phyloP scores from a whole-genome alignment of 1,140 invertebrate species.

The Mesaphorura yosii region DNA sequence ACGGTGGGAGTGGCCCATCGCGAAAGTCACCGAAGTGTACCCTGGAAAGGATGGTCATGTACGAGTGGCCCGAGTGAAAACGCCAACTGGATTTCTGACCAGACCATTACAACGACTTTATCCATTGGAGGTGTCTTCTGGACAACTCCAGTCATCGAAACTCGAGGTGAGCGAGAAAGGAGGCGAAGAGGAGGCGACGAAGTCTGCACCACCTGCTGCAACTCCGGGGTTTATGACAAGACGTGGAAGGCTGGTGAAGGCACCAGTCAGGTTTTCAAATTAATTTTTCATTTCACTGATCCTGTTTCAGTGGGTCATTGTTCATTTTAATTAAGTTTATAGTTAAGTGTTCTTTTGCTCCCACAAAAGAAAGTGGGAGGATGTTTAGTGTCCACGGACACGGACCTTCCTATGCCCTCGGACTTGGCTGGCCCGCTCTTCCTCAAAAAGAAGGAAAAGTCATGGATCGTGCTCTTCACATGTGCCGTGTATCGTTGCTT shows the following conservation, averaged over 20 bases:
- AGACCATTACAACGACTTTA: constrained; percentile 1
- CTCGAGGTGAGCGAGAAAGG: not conserved
- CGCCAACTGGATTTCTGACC: constrained; percentile 13
- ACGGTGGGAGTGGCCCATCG: constrained; percentile 28
- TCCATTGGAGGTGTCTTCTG: not conserved
- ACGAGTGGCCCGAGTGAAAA: constrained; percentile 26
- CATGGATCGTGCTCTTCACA: constrained; percentile 34
- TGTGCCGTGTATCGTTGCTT: constrained; percentile 34
- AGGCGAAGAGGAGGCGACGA: not conserved
- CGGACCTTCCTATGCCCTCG: no score
- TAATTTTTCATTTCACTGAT: no score
- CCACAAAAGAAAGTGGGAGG: no score
- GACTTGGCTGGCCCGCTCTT: no score
- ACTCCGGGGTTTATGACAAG: not conserved
- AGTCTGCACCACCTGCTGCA: not conserved
- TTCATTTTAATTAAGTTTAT: no score
- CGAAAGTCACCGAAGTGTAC: constrained; percentile 20
- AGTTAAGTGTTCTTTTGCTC: no score
- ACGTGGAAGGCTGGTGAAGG: not conserved
- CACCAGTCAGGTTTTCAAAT: no score
- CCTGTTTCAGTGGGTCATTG: no score
- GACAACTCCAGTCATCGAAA: not conserved
- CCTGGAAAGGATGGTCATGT: constrained; percentile 30
- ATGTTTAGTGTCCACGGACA: no score
- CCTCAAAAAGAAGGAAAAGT: no score